Conservation (phyloP, 2,113 vertebrate genomes). For the Pyrgilauda ruficollis region DNA sequence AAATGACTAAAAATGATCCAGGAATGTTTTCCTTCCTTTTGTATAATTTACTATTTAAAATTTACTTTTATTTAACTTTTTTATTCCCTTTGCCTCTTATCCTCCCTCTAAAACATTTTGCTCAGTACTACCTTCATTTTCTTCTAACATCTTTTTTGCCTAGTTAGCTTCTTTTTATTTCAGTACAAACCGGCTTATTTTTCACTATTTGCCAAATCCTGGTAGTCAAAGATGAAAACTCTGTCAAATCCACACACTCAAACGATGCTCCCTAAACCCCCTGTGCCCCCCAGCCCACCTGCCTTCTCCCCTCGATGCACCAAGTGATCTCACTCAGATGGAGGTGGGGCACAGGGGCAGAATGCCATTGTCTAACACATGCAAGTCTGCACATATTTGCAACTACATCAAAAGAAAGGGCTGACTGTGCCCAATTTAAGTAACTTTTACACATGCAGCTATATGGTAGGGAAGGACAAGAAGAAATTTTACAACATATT, state of each 20-base stretch:
- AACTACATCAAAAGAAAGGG: neutral
- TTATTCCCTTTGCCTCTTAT: neutral
- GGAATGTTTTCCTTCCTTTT: neutral
- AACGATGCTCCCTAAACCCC: neutral
- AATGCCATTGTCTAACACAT: neutral
- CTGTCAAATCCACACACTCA: neutral
- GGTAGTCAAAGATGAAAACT: neutral
- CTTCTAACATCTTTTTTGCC: neutral
- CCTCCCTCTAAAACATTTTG: neutral
- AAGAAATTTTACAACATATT: neutral
- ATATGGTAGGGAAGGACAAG: neutral
- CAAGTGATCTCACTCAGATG: neutral
- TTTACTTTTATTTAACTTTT: neutral
- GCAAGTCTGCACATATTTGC: neutral
- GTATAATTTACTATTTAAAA: neutral
- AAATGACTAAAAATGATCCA: neutral
- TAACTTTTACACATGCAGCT: neutral
- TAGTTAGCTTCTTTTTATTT: neutral
- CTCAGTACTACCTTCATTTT: neutral
- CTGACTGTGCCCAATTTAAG: neutral
- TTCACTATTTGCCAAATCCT: neutral
- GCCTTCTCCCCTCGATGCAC: neutral
- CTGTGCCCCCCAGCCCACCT: neutral
- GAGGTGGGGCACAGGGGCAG: neutral
- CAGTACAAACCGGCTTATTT: neutral